Conservation (phyloP, 2,888 invertebrate genomes). For the Dynastes grantii region DNA sequence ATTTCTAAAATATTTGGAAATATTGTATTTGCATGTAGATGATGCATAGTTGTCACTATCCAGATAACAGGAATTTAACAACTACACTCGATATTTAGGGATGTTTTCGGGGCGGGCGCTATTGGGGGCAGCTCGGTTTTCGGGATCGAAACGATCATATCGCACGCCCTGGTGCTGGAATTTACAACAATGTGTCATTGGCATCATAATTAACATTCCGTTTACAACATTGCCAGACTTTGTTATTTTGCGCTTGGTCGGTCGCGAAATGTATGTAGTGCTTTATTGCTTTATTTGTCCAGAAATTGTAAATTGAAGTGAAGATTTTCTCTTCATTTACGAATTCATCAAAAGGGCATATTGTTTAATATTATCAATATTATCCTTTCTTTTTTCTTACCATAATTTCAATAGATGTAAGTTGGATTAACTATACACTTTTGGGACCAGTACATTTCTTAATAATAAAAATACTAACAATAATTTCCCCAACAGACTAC, state of each 20-base stretch:
- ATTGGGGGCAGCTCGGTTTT: slow-evolving; percentile 53
- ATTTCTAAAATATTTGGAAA: slow-evolving; percentile 51
- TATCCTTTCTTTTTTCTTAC: too few species aligned
- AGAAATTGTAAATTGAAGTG: not conserved
- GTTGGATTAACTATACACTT: too few species aligned
- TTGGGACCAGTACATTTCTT: too few species aligned
- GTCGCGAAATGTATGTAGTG: slow-evolving; percentile 46
- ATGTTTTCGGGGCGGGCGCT: slow-evolving; percentile 60
- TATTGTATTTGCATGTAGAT: slow-evolving; percentile 48
- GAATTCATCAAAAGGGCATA: too few species aligned
- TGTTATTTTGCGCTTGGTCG: slow-evolving; percentile 56
- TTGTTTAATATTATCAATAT: too few species aligned
- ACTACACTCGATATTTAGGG: slow-evolving; percentile 52
- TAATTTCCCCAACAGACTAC: too few species aligned
- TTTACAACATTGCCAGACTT: slow-evolving; percentile 63
- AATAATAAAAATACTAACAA: too few species aligned
- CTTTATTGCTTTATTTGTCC: slow-evolving; percentile 49
- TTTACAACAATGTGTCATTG: slow-evolving; percentile 66
- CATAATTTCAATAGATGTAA: too few species aligned
- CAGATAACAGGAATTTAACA: slow-evolving; percentile 53
- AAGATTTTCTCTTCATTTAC: not conserved
- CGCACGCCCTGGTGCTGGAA: slow-evolving; percentile 66
- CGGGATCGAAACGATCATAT: slow-evolving; percentile 62
- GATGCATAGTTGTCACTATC: slow-evolving; percentile 54
- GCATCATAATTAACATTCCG: slow-evolving; percentile 70